Evolutionary conservation across 2,888 invertebrate genomes (phyloP).

Genomic region (Eremobia ochroleuca): DNA sequence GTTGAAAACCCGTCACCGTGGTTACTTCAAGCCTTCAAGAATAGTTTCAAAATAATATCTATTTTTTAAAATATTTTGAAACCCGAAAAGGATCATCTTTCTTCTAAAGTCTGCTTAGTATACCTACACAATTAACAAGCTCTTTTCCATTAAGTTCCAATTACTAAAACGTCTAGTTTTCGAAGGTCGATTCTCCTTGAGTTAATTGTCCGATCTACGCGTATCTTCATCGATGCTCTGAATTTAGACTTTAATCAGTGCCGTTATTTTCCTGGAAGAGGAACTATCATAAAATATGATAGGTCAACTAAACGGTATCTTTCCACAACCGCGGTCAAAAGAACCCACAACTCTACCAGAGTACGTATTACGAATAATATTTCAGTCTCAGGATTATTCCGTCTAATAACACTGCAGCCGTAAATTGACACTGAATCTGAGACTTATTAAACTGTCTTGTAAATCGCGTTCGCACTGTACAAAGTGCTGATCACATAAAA

Average conservation of each 20-base stretch:
- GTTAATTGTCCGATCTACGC: background rate
- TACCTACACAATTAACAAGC: background rate
- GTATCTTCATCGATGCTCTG: background rate
- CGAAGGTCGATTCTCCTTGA: background rate
- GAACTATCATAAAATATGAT: constrained; percentile 18
- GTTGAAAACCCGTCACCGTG: background rate
- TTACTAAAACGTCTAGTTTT: background rate
- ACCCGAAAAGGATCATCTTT: background rate
- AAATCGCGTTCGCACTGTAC: constrained; percentile 74
- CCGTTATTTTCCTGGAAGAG: background rate
- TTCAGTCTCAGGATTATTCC: constrained; percentile 60
- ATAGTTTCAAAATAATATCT: background rate
- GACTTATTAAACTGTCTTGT: constrained; percentile 76
- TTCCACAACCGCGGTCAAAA: constrained; percentile 8
- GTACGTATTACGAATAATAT: constrained; percentile 63
- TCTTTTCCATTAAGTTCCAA: background rate
- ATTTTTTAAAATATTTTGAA: background rate
- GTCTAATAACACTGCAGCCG: constrained; percentile 57
- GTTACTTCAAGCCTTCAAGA: too few relatives aligned
- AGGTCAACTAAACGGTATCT: constrained; percentile 16
- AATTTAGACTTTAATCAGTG: background rate
- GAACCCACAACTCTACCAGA: constrained; percentile 25
- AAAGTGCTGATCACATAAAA: constrained; percentile 84
- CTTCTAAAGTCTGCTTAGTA: background rate
- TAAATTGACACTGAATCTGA: constrained; percentile 71